phyloP scores from a whole-genome alignment of 2,888 invertebrate species.

The Mythimna albipuncta region DNA sequence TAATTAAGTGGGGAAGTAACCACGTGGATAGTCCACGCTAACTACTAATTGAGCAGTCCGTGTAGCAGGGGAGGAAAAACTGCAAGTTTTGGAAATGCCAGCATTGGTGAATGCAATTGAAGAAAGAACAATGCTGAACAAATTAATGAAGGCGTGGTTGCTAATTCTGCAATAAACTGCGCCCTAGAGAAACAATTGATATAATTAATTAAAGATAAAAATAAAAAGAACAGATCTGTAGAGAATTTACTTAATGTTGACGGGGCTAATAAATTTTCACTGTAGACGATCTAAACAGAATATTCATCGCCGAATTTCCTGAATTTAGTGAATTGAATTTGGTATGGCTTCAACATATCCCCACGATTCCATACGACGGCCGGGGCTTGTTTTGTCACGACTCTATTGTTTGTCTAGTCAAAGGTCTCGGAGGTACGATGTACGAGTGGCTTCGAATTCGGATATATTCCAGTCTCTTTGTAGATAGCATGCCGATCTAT shows the following conservation, averaged over 20 bases:
- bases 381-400: slow-evolving; percentile 38
- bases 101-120: slow-evolving; percentile 19
- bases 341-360: slow-evolving; percentile 19
- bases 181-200: not conserved
- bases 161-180: slow-evolving; percentile 1
- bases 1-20: slow-evolving; percentile 26
- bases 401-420: slow-evolving; percentile 50
- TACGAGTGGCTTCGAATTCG: not conserved
- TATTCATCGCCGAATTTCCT: slow-evolving; percentile 10
- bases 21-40: not conserved
- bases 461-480: slow-evolving; percentile 41
- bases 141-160: slow-evolving; percentile 31
- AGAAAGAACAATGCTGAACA: slow-evolving; percentile 16
- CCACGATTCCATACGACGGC: not conserved
- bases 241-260: not conserved
- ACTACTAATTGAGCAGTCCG: slow-evolving; percentile 24
- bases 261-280: not conserved
- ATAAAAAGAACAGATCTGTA: not conserved
- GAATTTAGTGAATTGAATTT: slow-evolving; percentile 35
- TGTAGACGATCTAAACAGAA: not conserved
- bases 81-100: not conserved
- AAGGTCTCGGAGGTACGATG: slow-evolving; percentile 35
- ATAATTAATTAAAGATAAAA: not conserved
- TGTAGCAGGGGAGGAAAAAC: slow-evolving; percentile 18
- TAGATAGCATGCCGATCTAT: slow-evolving; percentile 26